Conservation (phyloP, 2,888 invertebrate genomes). For the Synergus gifuensis region DNA sequence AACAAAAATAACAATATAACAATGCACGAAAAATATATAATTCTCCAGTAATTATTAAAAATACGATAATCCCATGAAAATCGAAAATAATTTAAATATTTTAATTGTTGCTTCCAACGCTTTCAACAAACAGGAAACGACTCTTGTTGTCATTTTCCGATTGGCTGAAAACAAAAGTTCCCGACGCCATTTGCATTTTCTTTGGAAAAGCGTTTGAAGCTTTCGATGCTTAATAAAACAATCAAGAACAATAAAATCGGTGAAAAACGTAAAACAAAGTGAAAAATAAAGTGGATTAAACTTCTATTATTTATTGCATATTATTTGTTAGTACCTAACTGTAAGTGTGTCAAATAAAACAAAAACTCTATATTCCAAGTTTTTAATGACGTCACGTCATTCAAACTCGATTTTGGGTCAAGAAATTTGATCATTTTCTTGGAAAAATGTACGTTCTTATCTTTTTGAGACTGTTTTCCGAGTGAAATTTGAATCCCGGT, state of each 20-base stretch:
- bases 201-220: background rate
- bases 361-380: background rate
- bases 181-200: background rate
- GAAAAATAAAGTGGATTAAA: background rate
- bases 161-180: slow-evolving; percentile 4
- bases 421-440: background rate
- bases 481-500: background rate
- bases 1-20: background rate
- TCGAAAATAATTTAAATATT: background rate
- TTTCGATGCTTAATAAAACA: no score
- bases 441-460: background rate
- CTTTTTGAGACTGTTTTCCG: background rate
- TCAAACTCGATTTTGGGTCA: slow-evolving; percentile 32
- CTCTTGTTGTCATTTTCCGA: background rate
- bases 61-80: background rate
- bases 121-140: slow-evolving; percentile 1
- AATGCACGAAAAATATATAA: background rate
- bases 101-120: background rate
- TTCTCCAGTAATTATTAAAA: background rate
- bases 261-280: background rate
- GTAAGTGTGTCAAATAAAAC: background rate
- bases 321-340: background rate
- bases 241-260: background rate
- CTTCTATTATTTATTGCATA: background rate
- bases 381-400: slow-evolving; percentile 38